phyloP scores from a whole-genome alignment of 2,797 vertebrate genomes.

The Siniperca scherzeri region DNA sequence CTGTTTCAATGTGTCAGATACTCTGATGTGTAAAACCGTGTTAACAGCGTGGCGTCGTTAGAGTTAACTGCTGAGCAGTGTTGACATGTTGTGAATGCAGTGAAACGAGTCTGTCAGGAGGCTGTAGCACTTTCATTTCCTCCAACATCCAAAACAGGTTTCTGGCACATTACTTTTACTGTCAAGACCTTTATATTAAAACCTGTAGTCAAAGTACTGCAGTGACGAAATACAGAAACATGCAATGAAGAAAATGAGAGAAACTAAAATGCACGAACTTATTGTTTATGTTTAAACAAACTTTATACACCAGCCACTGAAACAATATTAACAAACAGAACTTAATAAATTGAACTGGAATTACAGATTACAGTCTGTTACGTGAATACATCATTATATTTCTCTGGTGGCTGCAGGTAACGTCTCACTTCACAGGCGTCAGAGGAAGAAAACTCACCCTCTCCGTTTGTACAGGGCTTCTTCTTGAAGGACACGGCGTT shows the following conservation, averaged over 20 bases:
- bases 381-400: no score
- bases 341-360: no score
- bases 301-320: no score
- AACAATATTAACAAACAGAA: no score
- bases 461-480: constrained; percentile 90
- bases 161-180: not conserved
- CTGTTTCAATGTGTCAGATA: no score
- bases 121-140: not conserved
- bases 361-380: no score
- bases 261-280: no score
- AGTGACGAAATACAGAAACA: not conserved
- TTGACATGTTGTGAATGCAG: not conserved
- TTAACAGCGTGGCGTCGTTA: no score
- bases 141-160: not conserved
- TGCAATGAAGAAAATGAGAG: not conserved
- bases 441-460: constrained; percentile 71
- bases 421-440: not conserved
- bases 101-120: not conserved
- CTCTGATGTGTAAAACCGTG: no score
- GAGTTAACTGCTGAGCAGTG: not conserved
- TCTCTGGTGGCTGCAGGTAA: not conserved
- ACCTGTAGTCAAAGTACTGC: not conserved
- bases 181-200: not conserved
- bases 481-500: constrained; percentile 94
- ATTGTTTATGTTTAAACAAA: no score